A percentile compares a stretch with the other conserved stretches of the same genome.
Conservation (phyloP, 2,888 invertebrate species). For the Oscheius myriophilus region DNA sequence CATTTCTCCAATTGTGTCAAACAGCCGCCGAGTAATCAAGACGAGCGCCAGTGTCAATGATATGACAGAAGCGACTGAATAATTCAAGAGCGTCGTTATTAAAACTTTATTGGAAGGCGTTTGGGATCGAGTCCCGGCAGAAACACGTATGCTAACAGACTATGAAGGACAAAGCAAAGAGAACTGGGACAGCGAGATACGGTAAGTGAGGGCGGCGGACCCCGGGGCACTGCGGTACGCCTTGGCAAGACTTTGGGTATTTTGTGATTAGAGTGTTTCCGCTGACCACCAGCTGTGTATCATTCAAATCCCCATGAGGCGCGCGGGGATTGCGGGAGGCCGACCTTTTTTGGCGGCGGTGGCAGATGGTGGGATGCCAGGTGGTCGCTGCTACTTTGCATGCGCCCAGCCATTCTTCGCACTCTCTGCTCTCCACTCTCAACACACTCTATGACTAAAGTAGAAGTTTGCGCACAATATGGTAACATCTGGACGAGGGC, state of each 20-base stretch:
- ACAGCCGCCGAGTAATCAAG: too few relatives aligned
- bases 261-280: too few relatives aligned
- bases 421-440: slow-evolving; percentile 22
- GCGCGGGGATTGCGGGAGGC: slow-evolving; percentile 21
- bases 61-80: too few relatives aligned
- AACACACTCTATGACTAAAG: slow-evolving; percentile 2
- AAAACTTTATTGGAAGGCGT: too few relatives aligned
- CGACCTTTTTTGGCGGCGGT: slow-evolving; percentile 20
- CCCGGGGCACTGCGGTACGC: too few relatives aligned
- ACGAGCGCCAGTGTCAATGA: too few relatives aligned
- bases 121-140: neutral
- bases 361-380: slow-evolving; percentile 27
- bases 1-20: too few relatives aligned
- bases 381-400: slow-evolving; percentile 28
- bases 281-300: too few relatives aligned
- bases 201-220: neutral
- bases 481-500: slow-evolving; percentile 35
- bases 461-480: slow-evolving; percentile 32
- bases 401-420: slow-evolving; percentile 26
- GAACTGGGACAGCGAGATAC: slow-evolving; percentile 11
- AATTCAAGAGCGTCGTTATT: too few relatives aligned
- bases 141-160: slow-evolving; percentile 19
- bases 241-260: too few relatives aligned
- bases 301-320: slow-evolving; percentile 11
- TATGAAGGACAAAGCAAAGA: slow-evolving; percentile 12